Conservation (phyloP, 2,888 invertebrate species). For the Unio pictorum region DNA sequence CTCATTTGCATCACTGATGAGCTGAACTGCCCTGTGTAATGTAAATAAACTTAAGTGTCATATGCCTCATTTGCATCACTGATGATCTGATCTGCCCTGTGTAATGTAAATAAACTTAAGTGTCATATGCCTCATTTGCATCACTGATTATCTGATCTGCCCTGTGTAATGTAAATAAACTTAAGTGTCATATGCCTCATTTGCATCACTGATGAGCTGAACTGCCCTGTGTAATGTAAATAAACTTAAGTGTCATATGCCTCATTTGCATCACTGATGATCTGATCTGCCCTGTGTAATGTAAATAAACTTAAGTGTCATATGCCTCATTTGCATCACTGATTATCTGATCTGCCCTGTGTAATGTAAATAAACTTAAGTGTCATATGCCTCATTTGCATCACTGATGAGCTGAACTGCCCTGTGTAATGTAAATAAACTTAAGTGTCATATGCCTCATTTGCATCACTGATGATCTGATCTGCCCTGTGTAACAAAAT, state of each 20-base stretch:
- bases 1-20: too few relatives aligned
- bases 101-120: slow-evolving; percentile 74
- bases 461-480: too few relatives aligned
- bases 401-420: too few relatives aligned
- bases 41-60: slow-evolving; percentile 83
- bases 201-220: too few relatives aligned
- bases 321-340: slow-evolving; percentile 75
- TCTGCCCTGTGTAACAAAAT: too few relatives aligned
- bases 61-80: slow-evolving; percentile 75
- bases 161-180: slow-evolving; percentile 48
- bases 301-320: slow-evolving; percentile 83
- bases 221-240: not conserved
- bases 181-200: slow-evolving; percentile 88
- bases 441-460: slow-evolving; percentile 84
- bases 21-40: not conserved
- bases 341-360: too few relatives aligned
- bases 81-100: too few relatives aligned
- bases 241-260: slow-evolving; percentile 89
- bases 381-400: slow-evolving; percentile 80
- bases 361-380: slow-evolving; percentile 74
- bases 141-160: too few relatives aligned
- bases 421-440: slow-evolving; percentile 49
- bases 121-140: slow-evolving; percentile 83
- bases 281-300: not conserved
- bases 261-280: too few relatives aligned